Percentiles rank a stretch among this genome's conserved stretches.
Conservation (phyloP, 2,113 vertebrate genomes). For the Phycodurus eques region DNA sequence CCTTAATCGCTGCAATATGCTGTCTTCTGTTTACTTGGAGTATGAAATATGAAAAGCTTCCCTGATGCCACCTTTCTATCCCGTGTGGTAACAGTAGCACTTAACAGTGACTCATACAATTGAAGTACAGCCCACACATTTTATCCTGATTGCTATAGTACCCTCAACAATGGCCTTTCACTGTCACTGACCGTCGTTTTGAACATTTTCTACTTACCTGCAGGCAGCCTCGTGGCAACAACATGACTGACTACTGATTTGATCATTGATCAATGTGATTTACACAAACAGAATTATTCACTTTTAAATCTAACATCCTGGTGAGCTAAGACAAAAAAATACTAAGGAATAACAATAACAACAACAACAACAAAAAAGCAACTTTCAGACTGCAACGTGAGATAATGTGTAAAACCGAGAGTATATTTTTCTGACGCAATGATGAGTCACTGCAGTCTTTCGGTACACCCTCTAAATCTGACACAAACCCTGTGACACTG, state of each 20-base stretch:
- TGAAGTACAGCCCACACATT: slow-evolving; percentile 39
- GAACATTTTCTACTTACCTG: slow-evolving; percentile 1
- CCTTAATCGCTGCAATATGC: neutral
- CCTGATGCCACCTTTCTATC: neutral
- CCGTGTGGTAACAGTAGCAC: slow-evolving; percentile 1
- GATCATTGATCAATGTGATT: neutral
- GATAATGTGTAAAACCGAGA: slow-evolving; percentile 23
- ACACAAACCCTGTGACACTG: slow-evolving; percentile 15
- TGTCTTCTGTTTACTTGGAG: neutral
- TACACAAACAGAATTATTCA: neutral
- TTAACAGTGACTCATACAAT: slow-evolving; percentile 46
- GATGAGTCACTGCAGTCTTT: slow-evolving; percentile 64
- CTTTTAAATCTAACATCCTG: neutral
- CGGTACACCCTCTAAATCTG: slow-evolving; percentile 25
- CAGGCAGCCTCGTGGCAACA: slow-evolving; percentile 3
- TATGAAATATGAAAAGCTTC: slow-evolving; percentile 5
- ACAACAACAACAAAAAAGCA: neutral
- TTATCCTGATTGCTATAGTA: slow-evolving; percentile 10
- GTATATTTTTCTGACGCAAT: slow-evolving; percentile 51
- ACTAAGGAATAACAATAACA: neutral
- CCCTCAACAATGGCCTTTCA: slow-evolving; percentile 12
- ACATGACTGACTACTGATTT: neutral
- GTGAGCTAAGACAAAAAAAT: neutral
- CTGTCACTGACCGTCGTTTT: neutral
- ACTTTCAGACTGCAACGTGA: slow-evolving; percentile 14